Base-by-base conservation (phyloP, 2,888 invertebrate genomes). In the Archips crataeganus region DNA sequence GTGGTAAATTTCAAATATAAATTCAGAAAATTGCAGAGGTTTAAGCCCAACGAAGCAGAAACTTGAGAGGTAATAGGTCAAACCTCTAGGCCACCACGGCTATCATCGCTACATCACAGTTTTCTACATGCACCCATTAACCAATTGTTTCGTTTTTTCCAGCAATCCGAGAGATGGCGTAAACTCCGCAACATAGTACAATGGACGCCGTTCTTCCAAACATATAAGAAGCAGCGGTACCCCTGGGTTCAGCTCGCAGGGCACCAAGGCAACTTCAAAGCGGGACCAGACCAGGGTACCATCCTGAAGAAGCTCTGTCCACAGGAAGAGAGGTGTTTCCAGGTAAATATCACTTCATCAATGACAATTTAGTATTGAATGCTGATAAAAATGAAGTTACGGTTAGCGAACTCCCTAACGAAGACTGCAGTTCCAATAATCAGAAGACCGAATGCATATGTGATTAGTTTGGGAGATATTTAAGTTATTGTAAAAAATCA, bases 221-320 rank as follows among this genome's bases (percentile, higher is more conserved):
- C 98, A 0, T 99, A 98, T 95, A 99, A 98, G 92, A 98, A 98
- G 88, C 98, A 98, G 90, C 95, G 98, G 81, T 99, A 99, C 92
- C 99, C 98, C 70, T 99, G 99, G 99, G 98, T 99, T 74, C 99
- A 99, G 91, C 95, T 99, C 60, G 98, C 98, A 15, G 99, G 99
- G 0, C 99, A 99, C 88, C 98, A 99, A 92, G 98, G 98, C 54
- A 98, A 98, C 93, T 99, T 99, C 94, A 98, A 98, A 85, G 98
- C 98, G 2, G 99, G 98, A 0, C 97, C 97, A 1, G 97, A 98
- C 82, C 98, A 98, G 82, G 99, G 99, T 60, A 99, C 99, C 36
- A 98, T 99, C 79, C 91, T 99, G 84, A 99, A 99, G 95, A 99
- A 99, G 90, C 95, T 98, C 51, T 98, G 98, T 83, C 96, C 97